These are phyloP conservation scores for Dufourea novaeangliae DNA, from an alignment of 1,140 invertebrate genomes.

Conservation along the genomic window DNA sequence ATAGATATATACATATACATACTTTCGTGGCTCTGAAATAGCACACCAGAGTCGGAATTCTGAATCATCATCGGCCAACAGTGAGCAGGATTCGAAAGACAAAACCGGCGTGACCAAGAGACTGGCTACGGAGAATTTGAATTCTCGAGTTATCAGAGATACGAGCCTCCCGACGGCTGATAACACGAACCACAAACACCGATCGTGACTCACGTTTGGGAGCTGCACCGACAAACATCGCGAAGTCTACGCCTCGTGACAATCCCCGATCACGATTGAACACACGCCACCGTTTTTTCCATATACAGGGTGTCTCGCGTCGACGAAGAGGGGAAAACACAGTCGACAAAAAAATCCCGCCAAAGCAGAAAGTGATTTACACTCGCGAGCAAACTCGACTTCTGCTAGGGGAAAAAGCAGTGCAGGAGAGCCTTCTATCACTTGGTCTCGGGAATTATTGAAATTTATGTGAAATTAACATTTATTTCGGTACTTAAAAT, in stretches of 20 bases:
- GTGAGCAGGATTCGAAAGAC: background rate
- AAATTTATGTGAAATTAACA: no score
- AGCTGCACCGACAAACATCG: background rate
- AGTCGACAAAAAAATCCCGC: no score
- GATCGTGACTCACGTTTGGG: background rate
- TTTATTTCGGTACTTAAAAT: no score
- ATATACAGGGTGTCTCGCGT: no score
- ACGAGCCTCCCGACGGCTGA: background rate
- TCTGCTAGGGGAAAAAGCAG: no score
- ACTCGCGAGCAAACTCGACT: no score
- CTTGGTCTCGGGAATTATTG: no score
- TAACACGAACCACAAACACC: background rate
- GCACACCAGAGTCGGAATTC: background rate
- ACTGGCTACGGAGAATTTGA: background rate
- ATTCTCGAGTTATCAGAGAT: background rate
- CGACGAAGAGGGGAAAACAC: no score
- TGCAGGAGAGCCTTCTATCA: no score
- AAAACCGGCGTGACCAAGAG: background rate
- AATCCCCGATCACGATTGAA: background rate
- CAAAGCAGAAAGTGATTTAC: no score
- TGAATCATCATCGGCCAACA: conserved; percentile 1
- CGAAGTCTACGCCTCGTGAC: background rate
- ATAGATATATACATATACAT: no score
- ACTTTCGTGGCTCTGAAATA: background rate
- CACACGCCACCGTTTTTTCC: background rate